Percentiles rank a stretch among this genome's conserved stretches.
Conservation (phyloP, 2,113 vertebrate genomes). For the Dermatemys mawii region DNA sequence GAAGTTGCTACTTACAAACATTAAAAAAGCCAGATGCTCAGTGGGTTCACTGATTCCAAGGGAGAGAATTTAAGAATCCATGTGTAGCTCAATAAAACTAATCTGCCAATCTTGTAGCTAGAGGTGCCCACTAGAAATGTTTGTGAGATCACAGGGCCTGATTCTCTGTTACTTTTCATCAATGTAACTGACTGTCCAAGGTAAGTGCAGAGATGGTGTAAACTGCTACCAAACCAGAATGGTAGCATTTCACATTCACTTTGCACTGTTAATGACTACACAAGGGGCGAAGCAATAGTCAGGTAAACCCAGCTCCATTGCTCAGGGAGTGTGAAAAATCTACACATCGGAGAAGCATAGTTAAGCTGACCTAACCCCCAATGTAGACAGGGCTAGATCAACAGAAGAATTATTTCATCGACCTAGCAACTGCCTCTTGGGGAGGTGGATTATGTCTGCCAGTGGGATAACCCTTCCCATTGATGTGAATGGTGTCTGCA, state of each 20-base stretch:
- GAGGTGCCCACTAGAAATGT: not conserved
- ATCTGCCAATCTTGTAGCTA: not conserved
- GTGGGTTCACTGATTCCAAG: not conserved
- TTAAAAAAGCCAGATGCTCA: not conserved
- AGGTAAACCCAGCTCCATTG: not conserved
- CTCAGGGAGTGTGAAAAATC: no score
- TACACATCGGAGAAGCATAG: not conserved
- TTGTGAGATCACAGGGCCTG: not conserved
- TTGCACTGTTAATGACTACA: rapidly evolving
- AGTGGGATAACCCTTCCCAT: not conserved
- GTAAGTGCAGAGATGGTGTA: not conserved
- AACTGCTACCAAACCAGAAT: not conserved
- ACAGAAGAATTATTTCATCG: not conserved
- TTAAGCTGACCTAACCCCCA: not conserved
- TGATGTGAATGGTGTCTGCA: no score
- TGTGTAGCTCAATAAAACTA: not conserved
- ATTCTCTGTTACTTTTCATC: rapidly evolving
- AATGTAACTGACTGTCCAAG: no score
- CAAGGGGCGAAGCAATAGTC: not conserved
- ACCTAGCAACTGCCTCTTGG: not conserved
- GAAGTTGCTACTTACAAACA: not conserved
- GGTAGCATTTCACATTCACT: not conserved
- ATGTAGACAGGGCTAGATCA: not conserved
- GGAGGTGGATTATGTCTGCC: not conserved
- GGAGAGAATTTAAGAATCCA: not conserved